These are phyloP conservation scores for Malurus splendens DNA, from an alignment of 2,797 vertebrate species.

Conservation along the genomic window DNA sequence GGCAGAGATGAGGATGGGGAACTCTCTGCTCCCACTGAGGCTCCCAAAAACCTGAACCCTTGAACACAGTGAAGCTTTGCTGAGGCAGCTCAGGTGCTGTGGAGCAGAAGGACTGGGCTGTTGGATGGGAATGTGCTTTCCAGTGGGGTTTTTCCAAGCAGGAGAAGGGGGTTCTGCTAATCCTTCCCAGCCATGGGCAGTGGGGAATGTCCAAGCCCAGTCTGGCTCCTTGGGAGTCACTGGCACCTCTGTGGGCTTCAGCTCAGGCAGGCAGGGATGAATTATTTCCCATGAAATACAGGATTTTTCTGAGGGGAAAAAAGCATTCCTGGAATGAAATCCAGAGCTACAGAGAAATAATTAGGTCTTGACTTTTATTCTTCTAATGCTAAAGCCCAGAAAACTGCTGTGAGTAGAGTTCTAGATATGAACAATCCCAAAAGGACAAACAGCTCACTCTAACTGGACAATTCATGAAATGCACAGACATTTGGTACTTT, in stretches of 20 bases:
- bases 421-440: neutral
- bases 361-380: neutral
- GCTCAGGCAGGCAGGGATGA: neutral
- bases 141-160: rapidly evolving
- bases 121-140: neutral
- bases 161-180: neutral
- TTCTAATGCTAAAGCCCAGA: neutral
- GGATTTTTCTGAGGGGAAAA: neutral
- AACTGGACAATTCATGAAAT: neutral
- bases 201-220: neutral
- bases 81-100: neutral
- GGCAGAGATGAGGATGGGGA: neutral
- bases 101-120: neutral
- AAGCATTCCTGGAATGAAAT: neutral
- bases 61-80: neutral
- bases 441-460: neutral
- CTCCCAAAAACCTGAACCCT: neutral
- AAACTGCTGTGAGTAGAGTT: neutral
- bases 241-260: neutral
- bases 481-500: neutral
- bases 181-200: neutral
- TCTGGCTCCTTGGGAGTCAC: neutral
- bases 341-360: neutral
- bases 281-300: neutral
- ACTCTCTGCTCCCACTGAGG: neutral